Evolutionary conservation across 2,888 invertebrate species (phyloP).

Genomic region (Rhagophthalmus giganteus): DNA sequence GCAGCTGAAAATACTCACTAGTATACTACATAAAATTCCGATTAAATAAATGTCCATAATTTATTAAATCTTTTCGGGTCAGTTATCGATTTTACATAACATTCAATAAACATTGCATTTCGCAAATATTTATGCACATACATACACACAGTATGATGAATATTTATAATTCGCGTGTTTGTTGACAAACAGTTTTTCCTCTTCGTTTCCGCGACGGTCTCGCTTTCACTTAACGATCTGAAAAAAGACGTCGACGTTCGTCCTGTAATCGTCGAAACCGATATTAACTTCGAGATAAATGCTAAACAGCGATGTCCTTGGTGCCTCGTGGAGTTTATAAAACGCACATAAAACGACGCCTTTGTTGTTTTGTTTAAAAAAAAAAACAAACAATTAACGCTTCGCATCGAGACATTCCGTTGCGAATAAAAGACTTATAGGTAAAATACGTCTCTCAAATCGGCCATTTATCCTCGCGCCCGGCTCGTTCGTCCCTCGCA

Average conservation of each 20-base stretch:
- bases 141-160: neutral
- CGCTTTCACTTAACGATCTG: neutral
- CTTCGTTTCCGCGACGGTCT: neutral
- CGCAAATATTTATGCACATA: conserved; percentile 1
- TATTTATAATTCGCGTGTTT: neutral
- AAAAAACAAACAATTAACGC: too few species aligned
- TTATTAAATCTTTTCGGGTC: conserved; percentile 9
- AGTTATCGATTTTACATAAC: conserved; percentile 8
- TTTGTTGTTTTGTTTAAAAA: conserved; percentile 4
- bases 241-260: conserved; percentile 7
- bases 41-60: conserved; percentile 9
- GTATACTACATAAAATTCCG: too few species aligned
- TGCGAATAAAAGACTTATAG: too few species aligned
- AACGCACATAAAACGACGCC: conserved; percentile 10
- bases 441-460: too few species aligned
- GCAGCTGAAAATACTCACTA: too few species aligned
- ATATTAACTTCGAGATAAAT: conserved; percentile 13
- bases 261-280: neutral
- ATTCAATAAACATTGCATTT: conserved; percentile 10
- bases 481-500: neutral
- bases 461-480: neutral
- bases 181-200: neutral
- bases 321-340: conserved; percentile 28
- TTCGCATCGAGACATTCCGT: too few species aligned
- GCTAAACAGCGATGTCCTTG: conserved; percentile 27